Evolutionary conservation across 2,888 invertebrate species (phyloP).

Genomic region (Epiblema foenella): DNA sequence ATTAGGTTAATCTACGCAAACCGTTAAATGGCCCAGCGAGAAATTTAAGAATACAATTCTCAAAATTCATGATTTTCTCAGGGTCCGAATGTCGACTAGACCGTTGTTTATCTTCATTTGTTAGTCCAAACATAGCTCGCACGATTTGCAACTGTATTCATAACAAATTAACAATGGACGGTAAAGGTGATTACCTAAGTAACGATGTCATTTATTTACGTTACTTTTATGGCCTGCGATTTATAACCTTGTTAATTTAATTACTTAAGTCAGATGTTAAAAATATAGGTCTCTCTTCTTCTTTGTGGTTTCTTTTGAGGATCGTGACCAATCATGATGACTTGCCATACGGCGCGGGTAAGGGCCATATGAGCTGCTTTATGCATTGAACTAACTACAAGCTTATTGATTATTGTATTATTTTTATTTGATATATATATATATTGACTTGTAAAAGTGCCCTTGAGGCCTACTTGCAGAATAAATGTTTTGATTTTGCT

Average conservation of each 20-base stretch:
- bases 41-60: conserved; percentile 49
- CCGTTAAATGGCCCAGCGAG: conserved; percentile 42
- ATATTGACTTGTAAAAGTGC: no score
- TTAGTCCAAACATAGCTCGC: conserved; percentile 51
- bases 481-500: no score
- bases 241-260: conserved; percentile 38
- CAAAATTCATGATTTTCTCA: conserved; percentile 57
- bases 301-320: no score
- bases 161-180: conserved; percentile 73
- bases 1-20: conserved; percentile 20
- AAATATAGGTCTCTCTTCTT: no score
- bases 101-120: conserved; percentile 52
- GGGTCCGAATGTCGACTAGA: conserved; percentile 47
- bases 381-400: no score
- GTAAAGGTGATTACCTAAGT: conserved; percentile 62
- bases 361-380: no score
- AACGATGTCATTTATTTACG: conserved; percentile 66
- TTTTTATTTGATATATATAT: no score
- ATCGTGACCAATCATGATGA: no score
- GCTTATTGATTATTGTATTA: no score
- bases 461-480: no score
- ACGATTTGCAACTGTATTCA: conserved; percentile 50
- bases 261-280: background rate
- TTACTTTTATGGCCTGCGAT: conserved; percentile 54
- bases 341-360: no score